phyloP scores from a whole-genome alignment of 2,113 vertebrate species.

The Sialia sialis region DNA sequence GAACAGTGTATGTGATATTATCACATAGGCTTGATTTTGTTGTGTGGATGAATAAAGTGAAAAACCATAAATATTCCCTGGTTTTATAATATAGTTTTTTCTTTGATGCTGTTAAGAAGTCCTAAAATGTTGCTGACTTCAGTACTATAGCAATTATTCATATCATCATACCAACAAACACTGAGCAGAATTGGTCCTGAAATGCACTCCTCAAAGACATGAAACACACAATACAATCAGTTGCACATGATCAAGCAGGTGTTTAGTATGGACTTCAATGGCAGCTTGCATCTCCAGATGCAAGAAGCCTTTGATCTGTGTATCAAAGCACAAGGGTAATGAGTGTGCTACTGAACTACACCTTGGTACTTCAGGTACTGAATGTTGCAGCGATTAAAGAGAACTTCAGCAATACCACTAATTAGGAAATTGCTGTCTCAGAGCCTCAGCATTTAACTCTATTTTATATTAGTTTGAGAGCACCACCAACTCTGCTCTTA shows the following conservation, averaged over 20 bases:
- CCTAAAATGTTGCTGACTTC: neutral
- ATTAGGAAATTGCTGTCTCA: neutral
- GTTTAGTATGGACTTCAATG: neutral
- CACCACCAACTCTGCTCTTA: neutral
- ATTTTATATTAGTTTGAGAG: neutral
- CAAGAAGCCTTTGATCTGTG: neutral
- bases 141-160: neutral
- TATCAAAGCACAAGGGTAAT: constrained; percentile 18
- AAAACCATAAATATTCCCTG: neutral
- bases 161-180: neutral
- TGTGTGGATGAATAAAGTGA: neutral
- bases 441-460: neutral
- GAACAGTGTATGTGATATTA: neutral
- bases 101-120: neutral
- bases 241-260: neutral
- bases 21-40: neutral
- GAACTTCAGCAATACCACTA: neutral
- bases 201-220: neutral
- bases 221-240: neutral
- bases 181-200: neutral
- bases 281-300: neutral
- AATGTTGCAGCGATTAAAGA: neutral
- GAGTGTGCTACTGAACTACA: neutral
- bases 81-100: neutral
- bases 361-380: neutral